A percentile compares a stretch with the other conserved stretches of the same genome.
These are phyloP conservation scores for Stenurella melanura DNA, from an alignment of 2,888 invertebrate species.

Conservation along the genomic window DNA sequence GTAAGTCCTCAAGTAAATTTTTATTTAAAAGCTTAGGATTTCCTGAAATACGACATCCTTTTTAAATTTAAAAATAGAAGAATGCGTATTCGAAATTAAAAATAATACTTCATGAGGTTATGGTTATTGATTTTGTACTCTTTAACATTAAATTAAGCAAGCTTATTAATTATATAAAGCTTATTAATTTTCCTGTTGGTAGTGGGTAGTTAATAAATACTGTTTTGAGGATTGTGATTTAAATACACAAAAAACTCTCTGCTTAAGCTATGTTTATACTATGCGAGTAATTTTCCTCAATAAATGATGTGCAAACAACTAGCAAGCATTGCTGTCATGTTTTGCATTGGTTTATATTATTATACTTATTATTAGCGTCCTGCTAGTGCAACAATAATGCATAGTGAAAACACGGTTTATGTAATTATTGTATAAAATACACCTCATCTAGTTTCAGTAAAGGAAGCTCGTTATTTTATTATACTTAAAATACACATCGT, in stretches of 20 bases:
- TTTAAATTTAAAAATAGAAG: neutral
- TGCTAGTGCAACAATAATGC: neutral
- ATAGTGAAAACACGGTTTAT: neutral
- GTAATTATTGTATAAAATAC: neutral
- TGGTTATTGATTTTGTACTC: neutral
- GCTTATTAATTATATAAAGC: neutral
- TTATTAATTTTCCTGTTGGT: conserved; percentile 1
- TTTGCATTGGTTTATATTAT: too few relatives aligned
- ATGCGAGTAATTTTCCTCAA: too few relatives aligned
- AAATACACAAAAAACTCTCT: too few relatives aligned
- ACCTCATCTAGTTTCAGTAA: neutral
- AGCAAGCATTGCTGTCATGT: too few relatives aligned
- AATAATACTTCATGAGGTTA: neutral
- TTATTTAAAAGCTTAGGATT: neutral
- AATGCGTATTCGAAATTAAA: neutral
- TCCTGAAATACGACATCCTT: too few relatives aligned
- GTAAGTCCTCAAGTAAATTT: neutral
- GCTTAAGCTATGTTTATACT: too few relatives aligned
- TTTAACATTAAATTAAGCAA: neutral
- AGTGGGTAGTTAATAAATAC: neutral
- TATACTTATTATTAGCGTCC: neutral
- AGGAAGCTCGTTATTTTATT: neutral
- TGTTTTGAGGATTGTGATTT: too few relatives aligned
- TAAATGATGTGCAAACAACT: too few relatives aligned
- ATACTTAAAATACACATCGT: neutral